Evolutionary conservation across 2,888 invertebrate genomes (phyloP), one percentile per base, ranked within the genome.

Genomic region (Harpalus rufipes): DNA sequence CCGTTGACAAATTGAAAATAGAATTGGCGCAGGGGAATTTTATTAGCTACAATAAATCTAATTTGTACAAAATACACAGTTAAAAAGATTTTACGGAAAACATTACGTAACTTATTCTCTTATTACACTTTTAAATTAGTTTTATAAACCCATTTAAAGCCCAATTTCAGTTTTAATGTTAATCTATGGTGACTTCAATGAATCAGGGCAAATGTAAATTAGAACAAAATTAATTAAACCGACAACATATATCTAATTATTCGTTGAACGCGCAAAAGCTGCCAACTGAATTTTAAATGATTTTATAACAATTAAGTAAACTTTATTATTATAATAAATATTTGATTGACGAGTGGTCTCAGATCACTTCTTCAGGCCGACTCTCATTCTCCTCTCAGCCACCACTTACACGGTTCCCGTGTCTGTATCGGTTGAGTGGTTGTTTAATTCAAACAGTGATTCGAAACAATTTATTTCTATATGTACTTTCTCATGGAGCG

Each of bases 401-500:
- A 56, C 25, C 65, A 65, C 5, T 65, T 16, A 12, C 65, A 32
- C 32, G 32, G 39, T 21, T 65, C 18, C 39, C 21, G 21, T 74
- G n/a, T 41, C 74, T 41, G 10, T 74, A 39, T 3, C 74, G 74
- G 74, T 74, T 74, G 7, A 18, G 16, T 51, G 7, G 51, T 76
- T 51, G 76, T 76, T 76, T 51, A 76, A 51, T 76, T 51, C 76
- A 76, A 51, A 32, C n/a, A 72, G 14, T 39, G 72, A 72, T 44
- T 72, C 72, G 18, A 16, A 56, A 76, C 56, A 56, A 76, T 76
- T 76, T 76, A 76, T 76, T 76, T 76, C 76, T 76, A 56, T 76
- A 56, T 76, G 76, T 76, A 41, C 39, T 65, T 65, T 32, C 65
- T 1, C 25, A 10, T 32, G 25, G 10, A 18, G n/a, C 65, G n/a